phyloP scores from a whole-genome alignment of 1,140 invertebrate genomes.

The Zaprionus capensis region DNA sequence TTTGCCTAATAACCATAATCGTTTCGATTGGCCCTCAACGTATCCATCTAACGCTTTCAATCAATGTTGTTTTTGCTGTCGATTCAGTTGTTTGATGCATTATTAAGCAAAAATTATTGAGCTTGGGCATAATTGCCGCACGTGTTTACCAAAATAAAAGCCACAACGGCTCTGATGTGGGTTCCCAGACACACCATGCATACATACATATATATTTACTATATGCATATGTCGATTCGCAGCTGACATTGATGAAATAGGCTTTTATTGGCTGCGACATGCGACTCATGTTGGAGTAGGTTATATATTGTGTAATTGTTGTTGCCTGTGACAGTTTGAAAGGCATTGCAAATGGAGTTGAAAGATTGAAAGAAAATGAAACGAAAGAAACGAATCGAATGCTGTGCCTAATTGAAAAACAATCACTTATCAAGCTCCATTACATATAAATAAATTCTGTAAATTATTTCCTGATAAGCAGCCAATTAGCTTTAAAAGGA shows the following conservation, averaged over 20 bases:
- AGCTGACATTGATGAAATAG: slow-evolving; percentile 76
- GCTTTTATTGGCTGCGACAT: slow-evolving; percentile 61
- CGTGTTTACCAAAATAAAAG: slow-evolving; percentile 55
- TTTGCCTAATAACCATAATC: slow-evolving; percentile 40
- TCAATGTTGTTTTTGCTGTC: slow-evolving; percentile 39
- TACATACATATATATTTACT: slow-evolving; percentile 34
- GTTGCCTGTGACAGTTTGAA: slow-evolving; percentile 36
- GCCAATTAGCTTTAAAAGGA: slow-evolving; percentile 6
- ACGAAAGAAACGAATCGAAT: slow-evolving; percentile 14
- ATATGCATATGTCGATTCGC: slow-evolving; percentile 11
- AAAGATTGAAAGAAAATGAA: slow-evolving; percentile 6
- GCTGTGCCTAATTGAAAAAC: slow-evolving; percentile 3
- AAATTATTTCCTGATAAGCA: slow-evolving; percentile 14
- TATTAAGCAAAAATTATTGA: slow-evolving; percentile 70
- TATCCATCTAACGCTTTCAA: slow-evolving; percentile 30
- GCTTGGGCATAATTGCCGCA: slow-evolving; percentile 62
- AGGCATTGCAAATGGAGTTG: slow-evolving; percentile 51
- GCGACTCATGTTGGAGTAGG: slow-evolving; percentile 42
- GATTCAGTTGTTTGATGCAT: slow-evolving; percentile 33
- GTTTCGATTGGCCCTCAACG: slow-evolving; percentile 34
- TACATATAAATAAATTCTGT: background rate
- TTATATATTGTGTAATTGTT: slow-evolving; percentile 68
- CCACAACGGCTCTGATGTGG: slow-evolving; percentile 46
- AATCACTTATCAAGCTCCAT: slow-evolving; percentile 13
- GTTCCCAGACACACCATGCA: slow-evolving; percentile 49